Percentiles rank a stretch among this genome's conserved stretches.
These are phyloP conservation scores for Parnassius glacialis DNA, from an alignment of 2,888 invertebrate species.

Conservation along the genomic window DNA sequence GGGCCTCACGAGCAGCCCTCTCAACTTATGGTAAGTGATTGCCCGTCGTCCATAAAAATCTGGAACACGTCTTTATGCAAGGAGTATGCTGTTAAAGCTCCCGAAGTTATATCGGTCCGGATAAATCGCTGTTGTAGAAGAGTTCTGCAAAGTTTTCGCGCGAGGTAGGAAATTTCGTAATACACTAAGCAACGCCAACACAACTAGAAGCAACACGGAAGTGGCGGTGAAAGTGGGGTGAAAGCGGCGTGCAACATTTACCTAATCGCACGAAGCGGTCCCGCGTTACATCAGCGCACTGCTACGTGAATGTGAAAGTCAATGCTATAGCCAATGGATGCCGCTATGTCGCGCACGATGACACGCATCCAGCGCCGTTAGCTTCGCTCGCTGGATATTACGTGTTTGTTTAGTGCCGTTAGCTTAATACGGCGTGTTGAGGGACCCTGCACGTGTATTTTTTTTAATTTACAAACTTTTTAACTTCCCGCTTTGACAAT, in stretches of 20 bases:
- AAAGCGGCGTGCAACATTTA: constrained; percentile 75
- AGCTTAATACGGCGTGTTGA: background rate
- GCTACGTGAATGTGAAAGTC: constrained; percentile 72
- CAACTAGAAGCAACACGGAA: constrained; percentile 60
- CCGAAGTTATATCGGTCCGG: too few species aligned
- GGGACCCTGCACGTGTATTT: too few species aligned
- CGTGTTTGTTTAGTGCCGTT: background rate
- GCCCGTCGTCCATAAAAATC: background rate
- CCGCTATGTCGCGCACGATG: constrained; percentile 35
- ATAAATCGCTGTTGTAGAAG: too few species aligned
- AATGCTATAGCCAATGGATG: constrained; percentile 71
- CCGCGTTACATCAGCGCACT: constrained; percentile 40
- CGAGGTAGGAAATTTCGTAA: background rate
- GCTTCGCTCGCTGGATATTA: background rate
- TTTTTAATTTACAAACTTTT: too few species aligned
- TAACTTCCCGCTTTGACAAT: too few species aligned
- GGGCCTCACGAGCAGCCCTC: too few species aligned
- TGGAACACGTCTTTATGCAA: constrained; percentile 1
- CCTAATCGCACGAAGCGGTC: constrained; percentile 66
- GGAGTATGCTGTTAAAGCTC: background rate
- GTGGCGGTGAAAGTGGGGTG: constrained; percentile 76
- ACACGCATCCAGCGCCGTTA: constrained; percentile 32
- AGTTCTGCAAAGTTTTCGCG: too few species aligned
- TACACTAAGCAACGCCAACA: constrained; percentile 8
- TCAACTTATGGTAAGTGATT: too few species aligned